Conservation (phyloP, 2,113 vertebrate species). For the Regulus satrapa region DNA sequence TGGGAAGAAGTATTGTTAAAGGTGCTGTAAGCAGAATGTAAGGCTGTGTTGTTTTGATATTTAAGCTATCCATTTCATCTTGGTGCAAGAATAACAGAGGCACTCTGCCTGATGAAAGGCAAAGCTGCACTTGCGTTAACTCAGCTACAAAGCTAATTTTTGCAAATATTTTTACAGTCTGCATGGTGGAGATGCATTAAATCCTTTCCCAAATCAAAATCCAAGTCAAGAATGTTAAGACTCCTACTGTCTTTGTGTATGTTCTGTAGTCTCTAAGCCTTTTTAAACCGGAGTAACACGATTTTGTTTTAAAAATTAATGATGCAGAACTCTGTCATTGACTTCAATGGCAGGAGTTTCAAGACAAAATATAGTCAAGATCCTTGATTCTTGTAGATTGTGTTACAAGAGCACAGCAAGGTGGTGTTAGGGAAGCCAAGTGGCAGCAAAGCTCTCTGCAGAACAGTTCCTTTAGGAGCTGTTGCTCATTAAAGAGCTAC, state of each 20-base stretch:
- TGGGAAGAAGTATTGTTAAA: slow-evolving; percentile 84
- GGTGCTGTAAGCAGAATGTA: slow-evolving; percentile 75
- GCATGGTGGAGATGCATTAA: not conserved
- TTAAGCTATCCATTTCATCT: slow-evolving; percentile 79
- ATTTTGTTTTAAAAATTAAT: not conserved
- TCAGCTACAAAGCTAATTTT: not conserved
- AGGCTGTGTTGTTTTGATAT: slow-evolving; percentile 75
- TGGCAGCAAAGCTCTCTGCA: not conserved
- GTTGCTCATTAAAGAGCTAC: not conserved
- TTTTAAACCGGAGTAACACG: not conserved
- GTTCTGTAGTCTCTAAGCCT: not conserved
- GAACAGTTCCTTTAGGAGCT: not conserved
- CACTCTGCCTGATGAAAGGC: slow-evolving; percentile 45
- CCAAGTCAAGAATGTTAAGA: not conserved
- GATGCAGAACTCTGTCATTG: not conserved
- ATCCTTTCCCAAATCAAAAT: not conserved
- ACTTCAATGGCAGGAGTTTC: not conserved
- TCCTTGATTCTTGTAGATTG: not conserved
- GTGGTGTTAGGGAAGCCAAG: not conserved
- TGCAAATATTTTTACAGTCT: slow-evolving; percentile 26
- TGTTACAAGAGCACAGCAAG: not conserved
- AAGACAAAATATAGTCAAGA: not conserved
- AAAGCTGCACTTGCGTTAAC: slow-evolving; percentile 31
- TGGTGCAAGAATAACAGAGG: slow-evolving; percentile 70
- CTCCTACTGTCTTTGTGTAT: not conserved